Base-by-base conservation (phyloP, 2,113 vertebrate species). In the Semicossyphus pulcher region DNA sequence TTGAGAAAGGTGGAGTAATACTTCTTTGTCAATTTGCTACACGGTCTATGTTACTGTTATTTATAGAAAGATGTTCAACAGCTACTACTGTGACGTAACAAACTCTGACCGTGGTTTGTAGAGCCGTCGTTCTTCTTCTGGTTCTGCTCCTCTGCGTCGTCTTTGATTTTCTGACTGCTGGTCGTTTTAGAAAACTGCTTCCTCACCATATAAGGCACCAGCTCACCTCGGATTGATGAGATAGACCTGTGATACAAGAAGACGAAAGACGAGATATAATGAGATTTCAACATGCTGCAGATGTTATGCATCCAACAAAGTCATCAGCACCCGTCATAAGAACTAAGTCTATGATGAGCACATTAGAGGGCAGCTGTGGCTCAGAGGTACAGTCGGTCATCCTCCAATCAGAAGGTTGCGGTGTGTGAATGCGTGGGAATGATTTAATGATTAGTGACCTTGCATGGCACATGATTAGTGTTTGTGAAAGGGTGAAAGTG, bases 121-220 rank as follows among this genome's bases (percentile, higher is more conserved):
- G 79, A 91, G 34, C 74, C 85, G 4, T 96, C 95, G 34, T 91
- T 96, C 85, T 89, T 95, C 87, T 93, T 96, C 89, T 94, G 92
- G 80, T 93, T 95, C 31, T 94, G 94, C 16, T 96, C 95, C 2
- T 96, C 95, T 47, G 88, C 84, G 42, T 96, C 94, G 16, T 95
- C 94, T 80, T 93, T 94, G 26, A 72, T 81, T 70, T 92, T 95
- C 39, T 92, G 94, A 76, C 88, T 75, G 6, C 86, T 92, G 21
- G 72, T 26, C 31, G 91, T 86, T 84, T 94, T 95, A 48, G 95
- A 95, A 89, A 99, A 99, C 87, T 99, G 98, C 78, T 98, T 99
- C 64, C 95, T 94, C 70, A 99, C 96, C 81, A 99, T 92, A 88
- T 95, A 97, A 0, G 98, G 98, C 69, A 99, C 93, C 86, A 99